Evolutionary conservation across 2,888 invertebrate genomes (phyloP), one percentile per base, ranked within the genome.

Genomic region (Malachius bipustulatus): DNA sequence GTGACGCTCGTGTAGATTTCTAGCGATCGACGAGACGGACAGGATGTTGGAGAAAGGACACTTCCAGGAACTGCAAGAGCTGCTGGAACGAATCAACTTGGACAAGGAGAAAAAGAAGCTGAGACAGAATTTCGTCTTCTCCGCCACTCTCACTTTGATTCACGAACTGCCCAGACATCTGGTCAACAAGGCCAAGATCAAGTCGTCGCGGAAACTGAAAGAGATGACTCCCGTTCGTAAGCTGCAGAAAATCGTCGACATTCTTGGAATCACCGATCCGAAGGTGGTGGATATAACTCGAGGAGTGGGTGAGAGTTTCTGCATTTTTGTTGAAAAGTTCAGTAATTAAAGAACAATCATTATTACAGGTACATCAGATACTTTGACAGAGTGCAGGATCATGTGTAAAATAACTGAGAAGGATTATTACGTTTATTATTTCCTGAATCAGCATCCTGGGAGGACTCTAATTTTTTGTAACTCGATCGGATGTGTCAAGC

Each of bases 1-100:
- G 35, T 2, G 33, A 26, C 30, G 10, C 32, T 32, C 33, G 37
- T 52, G 49, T 4, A 90, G 89, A 55, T 89, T 78, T 60, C 65
- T 98, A 42, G 94, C 90, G 0, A 87, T 97, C 46, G 98, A 99
- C 61, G 98, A 99, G 67, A 96, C 97, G 0, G 98, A 99, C 62
- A 73, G 98, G 40, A 97, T 99, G 97, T 67, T 97, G 10, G 97
- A 98, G 57, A 80, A 78, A 46, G 91, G 91, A 0, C 97, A 98
- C 59, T 98, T 97, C 59, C 80, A 85, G 44, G 97, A 99, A 63
- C 60, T 98, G 2, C 74, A 82, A 13, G 72, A 78, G 9, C 63
- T 98, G 26, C 57, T 98, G 3, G 82, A 83, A 45, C 65, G 77
- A 1, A 66, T 97, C 4, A 93, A 96, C 59, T 63, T 65, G 9